Conservation (phyloP, 1,140 invertebrate genomes). For the Drosophila willistoni region DNA sequence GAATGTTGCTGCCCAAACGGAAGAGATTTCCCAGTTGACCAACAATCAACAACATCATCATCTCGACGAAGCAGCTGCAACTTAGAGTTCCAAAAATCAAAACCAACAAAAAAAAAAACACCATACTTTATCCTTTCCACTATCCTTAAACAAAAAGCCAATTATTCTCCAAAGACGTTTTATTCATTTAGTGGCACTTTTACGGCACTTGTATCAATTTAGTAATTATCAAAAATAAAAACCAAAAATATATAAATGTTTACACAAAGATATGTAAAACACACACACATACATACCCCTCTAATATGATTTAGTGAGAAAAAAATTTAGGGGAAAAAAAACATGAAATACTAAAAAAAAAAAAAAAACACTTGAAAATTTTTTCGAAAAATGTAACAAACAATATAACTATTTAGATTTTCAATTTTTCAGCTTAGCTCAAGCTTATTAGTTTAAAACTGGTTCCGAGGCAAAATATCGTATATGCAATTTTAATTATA, state of each 20-base stretch:
- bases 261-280: conserved; percentile 33
- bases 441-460: conserved; percentile 64
- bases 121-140: conserved; percentile 55
- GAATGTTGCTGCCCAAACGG: conserved; percentile 59
- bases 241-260: conserved; percentile 30
- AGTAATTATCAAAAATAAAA: conserved; percentile 39
- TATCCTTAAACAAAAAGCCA: conserved; percentile 28
- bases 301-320: conserved; percentile 57
- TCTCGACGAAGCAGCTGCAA: conserved; percentile 59
- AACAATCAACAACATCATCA: conserved; percentile 27
- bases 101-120: conserved; percentile 12
- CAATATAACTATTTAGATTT: conserved; percentile 47
- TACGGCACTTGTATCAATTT: conserved; percentile 61
- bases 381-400: conserved; percentile 9
- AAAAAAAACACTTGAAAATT: conserved; percentile 17
- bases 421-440: conserved; percentile 53
- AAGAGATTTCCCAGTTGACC: not conserved
- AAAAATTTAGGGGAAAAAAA: not conserved
- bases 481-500: conserved; percentile 37
- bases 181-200: conserved; percentile 56
- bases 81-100: conserved; percentile 52
- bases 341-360: conserved; percentile 10
- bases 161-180: not conserved
- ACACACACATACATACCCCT: conserved; percentile 34
- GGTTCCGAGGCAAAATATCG: conserved; percentile 40